phyloP scores from a whole-genome alignment of 2,113 vertebrate species.

The Chunga burmeisteri region DNA sequence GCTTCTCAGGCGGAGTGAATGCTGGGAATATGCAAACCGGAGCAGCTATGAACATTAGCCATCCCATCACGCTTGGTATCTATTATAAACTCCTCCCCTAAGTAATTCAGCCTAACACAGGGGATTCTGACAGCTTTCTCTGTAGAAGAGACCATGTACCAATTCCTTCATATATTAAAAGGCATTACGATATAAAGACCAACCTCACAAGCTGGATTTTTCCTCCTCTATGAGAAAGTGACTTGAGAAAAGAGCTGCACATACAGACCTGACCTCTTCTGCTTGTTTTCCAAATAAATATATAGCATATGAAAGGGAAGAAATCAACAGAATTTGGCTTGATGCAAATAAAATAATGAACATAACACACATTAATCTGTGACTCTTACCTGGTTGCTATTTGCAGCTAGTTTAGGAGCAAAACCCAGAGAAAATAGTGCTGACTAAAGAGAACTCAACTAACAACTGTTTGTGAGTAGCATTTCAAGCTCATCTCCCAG shows the following conservation, averaged over 20 bases:
- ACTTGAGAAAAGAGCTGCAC: background rate
- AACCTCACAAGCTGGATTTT: background rate
- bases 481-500: background rate
- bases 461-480: background rate
- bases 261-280: background rate
- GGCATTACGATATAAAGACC: background rate
- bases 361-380: background rate
- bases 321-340: background rate
- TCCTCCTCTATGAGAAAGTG: background rate
- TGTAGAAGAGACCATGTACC: background rate
- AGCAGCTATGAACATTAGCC: background rate
- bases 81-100: background rate
- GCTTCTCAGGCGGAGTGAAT: background rate
- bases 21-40: background rate
- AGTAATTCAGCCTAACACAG: background rate
- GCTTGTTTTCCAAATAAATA: background rate
- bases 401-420: background rate
- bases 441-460: background rate
- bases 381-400: background rate
- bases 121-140: background rate
- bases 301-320: background rate
- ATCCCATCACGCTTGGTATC: background rate
- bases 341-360: background rate
- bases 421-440: background rate
- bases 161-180: background rate